phyloP scores from a whole-genome alignment of 2,113 vertebrate species.

The Datnioides undecimradiatus region DNA sequence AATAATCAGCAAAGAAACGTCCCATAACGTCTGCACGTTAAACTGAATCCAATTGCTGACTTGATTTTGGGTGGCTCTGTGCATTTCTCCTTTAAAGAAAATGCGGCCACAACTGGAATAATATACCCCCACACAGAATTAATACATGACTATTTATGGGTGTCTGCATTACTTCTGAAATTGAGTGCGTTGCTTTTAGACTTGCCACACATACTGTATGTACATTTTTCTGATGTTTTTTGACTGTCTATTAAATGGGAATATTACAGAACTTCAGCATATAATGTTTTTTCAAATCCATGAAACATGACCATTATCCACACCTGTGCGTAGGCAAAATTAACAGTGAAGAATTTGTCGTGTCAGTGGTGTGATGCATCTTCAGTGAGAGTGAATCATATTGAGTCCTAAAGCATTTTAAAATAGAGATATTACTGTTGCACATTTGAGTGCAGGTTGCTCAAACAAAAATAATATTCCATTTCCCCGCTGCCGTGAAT shows the following conservation, averaged over 20 bases:
- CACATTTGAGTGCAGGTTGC: neutral
- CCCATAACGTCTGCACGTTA: neutral
- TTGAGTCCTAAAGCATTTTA: conserved; percentile 4
- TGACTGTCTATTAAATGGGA: conserved; percentile 73
- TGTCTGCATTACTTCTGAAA: conserved; percentile 56
- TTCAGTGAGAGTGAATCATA: conserved; percentile 4
- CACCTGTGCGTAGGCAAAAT: neutral
- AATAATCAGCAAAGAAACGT: neutral
- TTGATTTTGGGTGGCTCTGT: conserved; percentile 11
- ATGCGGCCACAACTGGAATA: conserved; percentile 26
- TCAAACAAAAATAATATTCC: neutral
- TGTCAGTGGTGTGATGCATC: neutral
- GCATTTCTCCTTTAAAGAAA: conserved; percentile 23
- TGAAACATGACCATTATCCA: neutral
- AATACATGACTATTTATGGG: conserved; percentile 47
- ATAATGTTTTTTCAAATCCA: neutral
- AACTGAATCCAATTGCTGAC: conserved; percentile 8
- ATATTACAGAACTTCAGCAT: conserved; percentile 39
- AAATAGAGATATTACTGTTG: neutral
- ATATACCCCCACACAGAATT: conserved; percentile 9
- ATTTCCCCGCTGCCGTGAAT: neutral
- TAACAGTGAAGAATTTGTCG: neutral
- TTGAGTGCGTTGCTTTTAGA: conserved; percentile 72
- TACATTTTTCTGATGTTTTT: conserved; percentile 63
- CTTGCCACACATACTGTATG: conserved; percentile 57